Conservation (phyloP, 92 coral and sea anemone genomes). For the Pocillopora grandis region DNA sequence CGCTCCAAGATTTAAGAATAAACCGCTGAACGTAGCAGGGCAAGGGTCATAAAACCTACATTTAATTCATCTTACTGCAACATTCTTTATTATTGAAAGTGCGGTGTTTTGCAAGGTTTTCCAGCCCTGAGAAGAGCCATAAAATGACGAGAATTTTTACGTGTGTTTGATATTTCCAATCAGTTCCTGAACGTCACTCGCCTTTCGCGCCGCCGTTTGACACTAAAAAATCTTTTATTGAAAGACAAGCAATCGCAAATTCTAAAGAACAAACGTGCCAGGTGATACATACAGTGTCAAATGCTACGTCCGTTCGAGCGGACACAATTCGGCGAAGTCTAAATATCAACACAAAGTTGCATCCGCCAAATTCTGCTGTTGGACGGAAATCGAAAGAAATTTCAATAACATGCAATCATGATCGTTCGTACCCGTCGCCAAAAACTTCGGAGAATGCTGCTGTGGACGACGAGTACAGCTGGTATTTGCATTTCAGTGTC, state of each 20-base stretch:
- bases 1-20: too few species aligned
- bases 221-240: not conserved
- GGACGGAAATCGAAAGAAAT: constrained; percentile 14
- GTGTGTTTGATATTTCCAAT: too few species aligned
- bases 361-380: not conserved
- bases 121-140: too few species aligned
- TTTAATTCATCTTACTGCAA: too few species aligned
- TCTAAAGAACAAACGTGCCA: not conserved
- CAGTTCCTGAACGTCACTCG: too few species aligned
- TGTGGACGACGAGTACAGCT: constrained; percentile 50
- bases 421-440: not conserved
- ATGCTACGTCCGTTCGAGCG: not conserved
- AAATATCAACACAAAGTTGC: not conserved
- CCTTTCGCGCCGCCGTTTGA: too few species aligned
- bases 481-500: constrained; percentile 79
- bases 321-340: constrained; percentile 8
- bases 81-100: too few species aligned
- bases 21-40: too few species aligned
- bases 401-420: not conserved
- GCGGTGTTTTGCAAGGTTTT: too few species aligned
- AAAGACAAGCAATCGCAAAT: not conserved
- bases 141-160: too few species aligned
- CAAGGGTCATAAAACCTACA: too few species aligned
- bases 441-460: not conserved
- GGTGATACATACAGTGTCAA: not conserved